Conservation (phyloP, 2,113 vertebrate species). For the Bombycilla garrulus region DNA sequence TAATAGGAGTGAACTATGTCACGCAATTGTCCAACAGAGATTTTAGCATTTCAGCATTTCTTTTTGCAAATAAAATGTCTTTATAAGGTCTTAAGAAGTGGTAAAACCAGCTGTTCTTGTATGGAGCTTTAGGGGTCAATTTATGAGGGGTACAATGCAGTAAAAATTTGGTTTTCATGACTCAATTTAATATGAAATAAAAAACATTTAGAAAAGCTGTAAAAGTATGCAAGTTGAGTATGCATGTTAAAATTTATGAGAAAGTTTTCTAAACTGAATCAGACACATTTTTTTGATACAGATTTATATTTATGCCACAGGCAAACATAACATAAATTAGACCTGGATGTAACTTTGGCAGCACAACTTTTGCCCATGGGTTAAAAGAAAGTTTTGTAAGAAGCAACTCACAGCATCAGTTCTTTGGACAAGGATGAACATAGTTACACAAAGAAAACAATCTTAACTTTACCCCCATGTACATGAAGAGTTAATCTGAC, state of each 20-base stretch:
- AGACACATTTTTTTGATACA: background rate
- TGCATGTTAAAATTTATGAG: background rate
- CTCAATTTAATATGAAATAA: background rate
- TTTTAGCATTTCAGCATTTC: background rate
- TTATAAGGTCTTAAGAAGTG: background rate
- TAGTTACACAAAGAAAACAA: background rate
- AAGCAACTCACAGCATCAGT: background rate
- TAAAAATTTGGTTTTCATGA: slow-evolving; percentile 3
- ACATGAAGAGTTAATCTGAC: background rate
- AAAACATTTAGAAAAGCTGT: background rate
- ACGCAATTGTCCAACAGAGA: background rate
- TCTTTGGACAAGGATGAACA: background rate
- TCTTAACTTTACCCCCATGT: background rate
- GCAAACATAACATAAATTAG: background rate
- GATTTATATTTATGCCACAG: background rate
- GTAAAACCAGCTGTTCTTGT: slow-evolving; percentile 1
- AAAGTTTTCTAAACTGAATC: background rate
- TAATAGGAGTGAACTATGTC: background rate
- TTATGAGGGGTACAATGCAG: background rate
- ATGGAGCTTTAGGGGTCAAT: background rate
- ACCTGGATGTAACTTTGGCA: background rate
- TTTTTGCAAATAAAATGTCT: background rate
- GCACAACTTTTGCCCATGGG: background rate
- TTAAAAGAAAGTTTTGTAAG: background rate
- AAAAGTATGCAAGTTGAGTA: background rate